Evolutionary conservation across 2,113 vertebrate species (phyloP).

Genomic region (Amazona guildingii): DNA sequence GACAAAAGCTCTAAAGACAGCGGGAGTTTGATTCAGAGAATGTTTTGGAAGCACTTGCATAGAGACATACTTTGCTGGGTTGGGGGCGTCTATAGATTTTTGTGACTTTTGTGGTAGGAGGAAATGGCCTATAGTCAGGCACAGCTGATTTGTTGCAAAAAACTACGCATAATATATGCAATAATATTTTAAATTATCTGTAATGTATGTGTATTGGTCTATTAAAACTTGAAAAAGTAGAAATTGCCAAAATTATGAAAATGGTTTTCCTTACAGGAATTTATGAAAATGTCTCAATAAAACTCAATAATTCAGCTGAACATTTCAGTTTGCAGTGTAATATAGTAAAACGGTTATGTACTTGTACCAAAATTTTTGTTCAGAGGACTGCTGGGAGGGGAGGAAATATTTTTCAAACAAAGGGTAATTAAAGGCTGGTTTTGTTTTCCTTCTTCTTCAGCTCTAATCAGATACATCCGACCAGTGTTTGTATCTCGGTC

Average conservation of each 20-base stretch:
- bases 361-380: background rate
- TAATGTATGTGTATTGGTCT: background rate
- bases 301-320: background rate
- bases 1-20: background rate
- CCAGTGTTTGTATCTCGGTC: slow-evolving; percentile 95
- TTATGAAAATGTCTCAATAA: background rate
- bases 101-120: background rate
- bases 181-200: background rate
- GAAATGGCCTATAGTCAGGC: background rate
- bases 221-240: background rate
- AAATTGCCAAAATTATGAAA: background rate
- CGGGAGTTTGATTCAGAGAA: background rate
- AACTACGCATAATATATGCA: background rate
- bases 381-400: accelerated
- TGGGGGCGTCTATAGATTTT: background rate
- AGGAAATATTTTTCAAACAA: background rate
- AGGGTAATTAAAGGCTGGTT: background rate
- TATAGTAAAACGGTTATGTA: background rate
- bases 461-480: slow-evolving; percentile 93
- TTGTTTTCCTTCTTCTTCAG: slow-evolving; percentile 67
- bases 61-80: background rate
- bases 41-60: background rate
- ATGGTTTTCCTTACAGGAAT: background rate
- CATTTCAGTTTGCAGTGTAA: background rate
- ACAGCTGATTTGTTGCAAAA: background rate